Base-by-base conservation (phyloP, 2,797 vertebrate species). In the Lycodopsis pacificus region DNA sequence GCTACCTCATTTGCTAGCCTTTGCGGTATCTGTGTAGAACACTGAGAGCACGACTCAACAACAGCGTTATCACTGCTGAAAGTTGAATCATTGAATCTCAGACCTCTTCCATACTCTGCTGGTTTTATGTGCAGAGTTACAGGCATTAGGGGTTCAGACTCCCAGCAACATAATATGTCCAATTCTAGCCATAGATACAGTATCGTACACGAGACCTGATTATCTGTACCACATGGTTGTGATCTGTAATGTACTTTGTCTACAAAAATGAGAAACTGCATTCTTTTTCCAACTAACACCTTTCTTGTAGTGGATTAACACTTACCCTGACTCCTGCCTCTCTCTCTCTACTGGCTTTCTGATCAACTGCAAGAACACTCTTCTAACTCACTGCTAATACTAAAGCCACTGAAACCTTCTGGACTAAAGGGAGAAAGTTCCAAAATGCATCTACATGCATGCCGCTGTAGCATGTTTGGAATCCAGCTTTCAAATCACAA, bases 261-360 rank as follows among this genome's bases (percentile, higher is more conserved):
- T 92, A 91, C 88, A 86, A 72, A 90, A 95, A 95, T 96, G 95
- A 95, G 95, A 96, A 96, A 95, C 95, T 96, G 95, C 96, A 95
- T 96, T 95, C 95, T 92, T 63, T 93, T 88, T 49, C 90, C 82
- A 72, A 95, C 95, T 96, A 96, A 96, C 95, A 87, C 87, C 80
- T 94, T 94, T 94, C 92, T 93, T 91, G 93, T 96, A 95, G 94
- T 93, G 93, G 86, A 93, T 95, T 95, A 95, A 95, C 92, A 94
- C 89, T 89, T 93, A 89, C 87, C 90, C 81, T 92, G 80, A 89
- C 91, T 88, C 86, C 84, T 90, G 94, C 90, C 91, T 93, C 69
- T 93, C 53, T 34, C 86, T 94, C 71, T 95, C 91, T 91, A 89
- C 94, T 94, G 94, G 93, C 93, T 94, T 94, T 90, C 85, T 94